Conservation (phyloP, 2,113 vertebrate genomes). For the Rhinoptilus africanus region DNA sequence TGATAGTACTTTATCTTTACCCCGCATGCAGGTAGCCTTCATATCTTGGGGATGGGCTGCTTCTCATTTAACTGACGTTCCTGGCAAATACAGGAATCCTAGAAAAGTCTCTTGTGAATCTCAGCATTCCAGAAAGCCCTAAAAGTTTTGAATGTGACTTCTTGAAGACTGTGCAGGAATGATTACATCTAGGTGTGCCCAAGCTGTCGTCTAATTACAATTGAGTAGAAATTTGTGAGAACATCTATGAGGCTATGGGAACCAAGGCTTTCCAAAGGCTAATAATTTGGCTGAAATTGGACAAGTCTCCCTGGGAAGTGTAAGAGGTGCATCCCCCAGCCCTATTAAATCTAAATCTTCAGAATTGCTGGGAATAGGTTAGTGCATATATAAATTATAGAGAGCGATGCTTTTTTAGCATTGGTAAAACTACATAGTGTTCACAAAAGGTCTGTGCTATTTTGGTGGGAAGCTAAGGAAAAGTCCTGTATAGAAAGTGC, state of each 20-base stretch:
- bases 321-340: background rate
- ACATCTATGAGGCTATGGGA: background rate
- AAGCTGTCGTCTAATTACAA: background rate
- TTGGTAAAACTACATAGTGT: accelerated
- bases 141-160: background rate
- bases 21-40: background rate
- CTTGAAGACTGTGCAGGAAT: background rate
- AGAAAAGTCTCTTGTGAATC: background rate
- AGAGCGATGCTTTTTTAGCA: background rate
- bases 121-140: background rate
- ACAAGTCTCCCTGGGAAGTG: background rate
- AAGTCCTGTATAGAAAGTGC: background rate
- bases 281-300: background rate
- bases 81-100: background rate
- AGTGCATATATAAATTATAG: background rate
- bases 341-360: background rate
- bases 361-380: background rate
- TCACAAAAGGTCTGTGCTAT: accelerated
- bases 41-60: background rate
- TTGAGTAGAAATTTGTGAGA: background rate
- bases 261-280: background rate
- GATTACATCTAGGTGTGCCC: background rate
- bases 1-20: background rate
- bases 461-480: background rate
- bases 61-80: background rate